These are phyloP conservation scores for Harpagifer antarcticus DNA, from an alignment of 2,797 vertebrate genomes.

Conservation along the genomic window DNA sequence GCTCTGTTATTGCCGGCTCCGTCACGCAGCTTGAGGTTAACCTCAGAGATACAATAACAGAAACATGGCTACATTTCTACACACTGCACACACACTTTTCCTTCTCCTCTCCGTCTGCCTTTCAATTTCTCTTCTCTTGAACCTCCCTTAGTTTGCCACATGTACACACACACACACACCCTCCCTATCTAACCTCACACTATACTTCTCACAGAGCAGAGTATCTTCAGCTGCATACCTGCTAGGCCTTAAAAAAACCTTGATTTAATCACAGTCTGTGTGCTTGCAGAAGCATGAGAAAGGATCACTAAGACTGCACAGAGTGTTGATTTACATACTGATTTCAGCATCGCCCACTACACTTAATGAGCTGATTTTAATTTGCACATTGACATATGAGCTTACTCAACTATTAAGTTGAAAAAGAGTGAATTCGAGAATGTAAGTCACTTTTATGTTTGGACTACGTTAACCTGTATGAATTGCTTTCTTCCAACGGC, in stretches of 20 bases:
- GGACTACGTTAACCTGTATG: conserved; percentile 35
- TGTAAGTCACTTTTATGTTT: conserved; percentile 47
- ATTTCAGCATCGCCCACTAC: conserved; percentile 54
- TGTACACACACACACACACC: background rate
- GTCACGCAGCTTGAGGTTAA: conserved; percentile 61
- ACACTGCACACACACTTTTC: conserved; percentile 11
- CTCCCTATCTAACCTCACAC: background rate
- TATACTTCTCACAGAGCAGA: background rate
- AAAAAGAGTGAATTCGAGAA: conserved; percentile 46
- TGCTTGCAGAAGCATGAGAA: conserved; percentile 8
- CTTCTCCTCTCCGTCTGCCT: background rate
- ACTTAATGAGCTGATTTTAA: conserved; percentile 66
- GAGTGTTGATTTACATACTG: conserved; percentile 53
- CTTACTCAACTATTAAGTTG: conserved; percentile 56
- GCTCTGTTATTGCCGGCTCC: conserved; percentile 54
- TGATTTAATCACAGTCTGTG: conserved; percentile 17
- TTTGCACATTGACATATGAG: conserved; percentile 63
- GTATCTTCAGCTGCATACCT: background rate
- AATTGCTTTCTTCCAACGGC: conserved; percentile 37
- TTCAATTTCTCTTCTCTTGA: conserved; percentile 26
- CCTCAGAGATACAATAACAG: conserved; percentile 55
- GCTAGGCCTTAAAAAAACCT: conserved; percentile 4
- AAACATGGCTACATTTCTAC: conserved; percentile 14
- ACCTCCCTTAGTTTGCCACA: background rate
- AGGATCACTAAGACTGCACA: conserved; percentile 6